Evolutionary conservation across 2,113 vertebrate genomes (phyloP), one percentile per base, ranked within the genome.

Genomic region (Chauna torquata): DNA sequence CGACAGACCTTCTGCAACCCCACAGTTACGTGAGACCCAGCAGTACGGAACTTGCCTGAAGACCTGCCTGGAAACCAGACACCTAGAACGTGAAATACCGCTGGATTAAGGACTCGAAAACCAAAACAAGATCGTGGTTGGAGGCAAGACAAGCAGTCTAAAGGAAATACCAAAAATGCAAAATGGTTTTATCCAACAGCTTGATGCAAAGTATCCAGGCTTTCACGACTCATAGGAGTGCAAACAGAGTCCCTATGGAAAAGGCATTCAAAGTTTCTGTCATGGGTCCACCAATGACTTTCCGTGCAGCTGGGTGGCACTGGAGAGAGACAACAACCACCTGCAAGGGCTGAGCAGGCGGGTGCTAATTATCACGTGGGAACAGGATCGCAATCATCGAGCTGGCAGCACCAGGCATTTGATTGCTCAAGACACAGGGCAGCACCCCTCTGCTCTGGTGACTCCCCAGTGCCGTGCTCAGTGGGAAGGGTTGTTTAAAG

Each of bases 1-100:
- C 75, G 69, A 36, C 14, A 85, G 93, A 87, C 76, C 74, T 81
- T 68, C 61, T 72, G 36, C 58, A 91, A 54, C 7, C 27, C 45
- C 58, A 64, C 2, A 3, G 82, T 65, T 96, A 95, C 12, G 7
- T 62, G 94, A 91, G 78, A 95, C 12, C 34, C 54, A 54, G 66
- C 54, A 94, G 66, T 50, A 87, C 70, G 84, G 69, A 89, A 92
- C 83, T 82, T 86, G 93, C 92, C 93, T 77, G 78, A 92, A 95
- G 90, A 93, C 49, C 58, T 82, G 87, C 82, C 24, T 85, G 71
- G 92, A 95, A 90, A 96, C 44, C 54, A 88, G 84, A 94, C 62
- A 93, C 40, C 25, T 91, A 91, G 44, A 79, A 76, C 32, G 58
- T 9, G 45, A 96, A 91, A 84, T 88, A 82, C 66, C 72, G 32